These are phyloP conservation scores for Paratrypauchen microcephalus DNA, from an alignment of 2,797 vertebrate genomes.

Conservation along the genomic window DNA sequence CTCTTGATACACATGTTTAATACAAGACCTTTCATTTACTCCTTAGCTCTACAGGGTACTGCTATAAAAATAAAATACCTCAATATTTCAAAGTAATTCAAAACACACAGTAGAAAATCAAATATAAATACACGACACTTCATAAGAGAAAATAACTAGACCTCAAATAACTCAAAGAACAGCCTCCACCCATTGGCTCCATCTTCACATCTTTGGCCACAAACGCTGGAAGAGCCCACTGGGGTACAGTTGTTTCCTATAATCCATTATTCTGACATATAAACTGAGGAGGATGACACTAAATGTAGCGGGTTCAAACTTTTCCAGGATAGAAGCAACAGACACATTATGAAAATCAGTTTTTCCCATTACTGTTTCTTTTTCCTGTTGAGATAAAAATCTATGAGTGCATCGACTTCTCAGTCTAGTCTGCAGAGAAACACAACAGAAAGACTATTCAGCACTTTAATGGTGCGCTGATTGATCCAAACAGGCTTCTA, in stretches of 20 bases:
- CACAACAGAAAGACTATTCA: not conserved
- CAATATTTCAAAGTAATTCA: not conserved
- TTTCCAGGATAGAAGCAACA: conserved; percentile 5
- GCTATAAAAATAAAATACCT: not conserved
- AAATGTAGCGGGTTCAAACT: not conserved
- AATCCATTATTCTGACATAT: conserved; percentile 12
- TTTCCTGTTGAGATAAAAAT: conserved; percentile 13
- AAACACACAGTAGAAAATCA: conserved; percentile 4
- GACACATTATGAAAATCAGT: conserved; percentile 1
- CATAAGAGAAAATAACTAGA: not conserved
- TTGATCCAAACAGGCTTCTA: not conserved
- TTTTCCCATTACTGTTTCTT: conserved; percentile 2
- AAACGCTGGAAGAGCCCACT: not conserved
- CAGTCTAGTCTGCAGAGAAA: not conserved
- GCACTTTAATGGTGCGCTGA: not conserved
- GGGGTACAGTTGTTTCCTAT: conserved; percentile 6
- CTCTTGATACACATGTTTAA: too few relatives aligned
- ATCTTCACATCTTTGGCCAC: conserved; percentile 5
- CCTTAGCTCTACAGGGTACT: too few relatives aligned
- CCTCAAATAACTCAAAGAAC: not conserved
- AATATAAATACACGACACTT: not conserved
- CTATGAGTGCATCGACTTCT: conserved; percentile 2
- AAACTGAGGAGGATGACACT: conserved; percentile 2
- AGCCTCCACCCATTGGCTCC: conserved; percentile 1
- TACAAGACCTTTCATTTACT: too few relatives aligned